Evolutionary conservation across 2,113 vertebrate genomes (phyloP).

Genomic region (Anser cygnoides): DNA sequence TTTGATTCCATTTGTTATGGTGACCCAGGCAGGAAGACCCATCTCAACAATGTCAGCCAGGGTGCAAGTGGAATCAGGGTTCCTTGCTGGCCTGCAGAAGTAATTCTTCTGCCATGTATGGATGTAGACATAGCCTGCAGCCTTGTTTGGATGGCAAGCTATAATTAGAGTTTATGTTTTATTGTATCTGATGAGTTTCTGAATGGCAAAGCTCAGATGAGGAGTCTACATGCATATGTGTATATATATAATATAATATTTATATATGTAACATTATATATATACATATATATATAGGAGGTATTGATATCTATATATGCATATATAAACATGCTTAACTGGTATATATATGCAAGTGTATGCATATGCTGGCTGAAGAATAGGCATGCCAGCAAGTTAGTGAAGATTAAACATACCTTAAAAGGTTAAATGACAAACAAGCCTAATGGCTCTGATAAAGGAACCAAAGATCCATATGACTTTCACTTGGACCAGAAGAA

Average conservation of each 20-base stretch:
- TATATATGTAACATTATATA: no score
- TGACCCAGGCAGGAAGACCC: neutral
- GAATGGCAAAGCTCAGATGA: neutral
- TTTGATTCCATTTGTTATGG: neutral
- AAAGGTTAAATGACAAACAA: neutral
- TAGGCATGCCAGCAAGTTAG: neutral
- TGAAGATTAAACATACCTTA: neutral
- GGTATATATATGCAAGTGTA: neutral
- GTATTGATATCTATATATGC: neutral
- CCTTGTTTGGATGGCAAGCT: neutral
- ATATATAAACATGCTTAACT: neutral
- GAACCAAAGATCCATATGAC: neutral
- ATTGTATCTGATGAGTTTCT: neutral
- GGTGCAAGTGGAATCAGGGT: neutral
- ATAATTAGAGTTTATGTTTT: neutral
- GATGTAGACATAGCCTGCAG: neutral
- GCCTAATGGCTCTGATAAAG: neutral
- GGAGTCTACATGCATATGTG: neutral
- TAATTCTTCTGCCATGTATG: neutral
- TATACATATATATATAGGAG: neutral
- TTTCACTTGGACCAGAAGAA: neutral
- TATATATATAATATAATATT: neutral
- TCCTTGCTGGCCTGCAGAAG: neutral
- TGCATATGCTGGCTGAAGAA: neutral
- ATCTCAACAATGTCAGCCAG: neutral